Conservation (phyloP, 2,888 invertebrate species). For the Margaritifera margaritifera region DNA sequence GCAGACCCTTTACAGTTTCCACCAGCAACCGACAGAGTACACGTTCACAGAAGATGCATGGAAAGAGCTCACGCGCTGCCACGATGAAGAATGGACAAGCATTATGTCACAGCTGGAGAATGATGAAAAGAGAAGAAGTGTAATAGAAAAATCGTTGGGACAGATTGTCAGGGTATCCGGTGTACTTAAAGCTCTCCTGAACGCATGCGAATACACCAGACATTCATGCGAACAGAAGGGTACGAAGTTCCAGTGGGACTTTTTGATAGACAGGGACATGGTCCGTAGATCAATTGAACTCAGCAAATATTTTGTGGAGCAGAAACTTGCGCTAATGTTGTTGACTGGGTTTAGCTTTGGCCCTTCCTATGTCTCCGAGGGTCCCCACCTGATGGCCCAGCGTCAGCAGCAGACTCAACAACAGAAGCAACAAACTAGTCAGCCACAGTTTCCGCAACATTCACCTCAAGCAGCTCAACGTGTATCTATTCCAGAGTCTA, state of each 20-base stretch:
- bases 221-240: conserved; percentile 2
- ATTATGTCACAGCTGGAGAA: conserved; percentile 34
- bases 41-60: conserved; percentile 32
- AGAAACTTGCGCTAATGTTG: conserved; percentile 40
- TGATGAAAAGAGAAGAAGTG: conserved; percentile 28
- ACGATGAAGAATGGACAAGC: conserved; percentile 42
- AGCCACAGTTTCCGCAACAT: conserved; percentile 8
- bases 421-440: background rate
- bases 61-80: conserved; percentile 34
- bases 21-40: conserved; percentile 25
- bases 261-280: conserved; percentile 25
- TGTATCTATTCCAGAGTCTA: conserved; percentile 7
- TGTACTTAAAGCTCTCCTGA: conserved; percentile 32
- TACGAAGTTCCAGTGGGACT: conserved; percentile 6
- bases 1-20: conserved; percentile 22
- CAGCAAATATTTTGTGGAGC: conserved; percentile 43
- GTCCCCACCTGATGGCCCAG: conserved; percentile 1
- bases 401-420: conserved; percentile 3
- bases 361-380: conserved; percentile 1
- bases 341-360: conserved; percentile 30
- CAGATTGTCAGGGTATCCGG: conserved; percentile 41
- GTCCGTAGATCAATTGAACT: conserved; percentile 26
- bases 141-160: conserved; percentile 39
- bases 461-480: background rate
- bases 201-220: conserved; percentile 20